Percentiles rank a stretch among this genome's conserved stretches.
phyloP scores from a whole-genome alignment of 2,888 invertebrate genomes.

The Drosophila glabriapex region DNA sequence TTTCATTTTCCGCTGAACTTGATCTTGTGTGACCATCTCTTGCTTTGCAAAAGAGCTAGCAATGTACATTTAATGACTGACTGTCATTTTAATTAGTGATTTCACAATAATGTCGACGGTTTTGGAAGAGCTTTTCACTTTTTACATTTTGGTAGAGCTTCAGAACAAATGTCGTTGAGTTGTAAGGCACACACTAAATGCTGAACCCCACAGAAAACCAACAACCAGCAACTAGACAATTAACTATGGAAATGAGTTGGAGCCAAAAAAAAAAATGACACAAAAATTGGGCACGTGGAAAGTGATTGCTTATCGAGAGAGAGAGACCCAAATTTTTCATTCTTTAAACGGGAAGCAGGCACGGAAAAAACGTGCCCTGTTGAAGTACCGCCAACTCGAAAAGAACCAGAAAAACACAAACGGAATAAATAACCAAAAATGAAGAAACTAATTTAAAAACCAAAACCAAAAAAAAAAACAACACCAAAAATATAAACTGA shows the following conservation, averaged over 20 bases:
- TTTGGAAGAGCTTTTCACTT: constrained; percentile 56
- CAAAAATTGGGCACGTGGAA: constrained; percentile 71
- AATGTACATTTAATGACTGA: background rate
- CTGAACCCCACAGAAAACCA: constrained; percentile 7
- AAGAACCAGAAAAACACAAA: constrained; percentile 9
- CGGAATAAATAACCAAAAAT: constrained; percentile 24
- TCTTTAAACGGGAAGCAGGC: constrained; percentile 15
- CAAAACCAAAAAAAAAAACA: constrained; percentile 28
- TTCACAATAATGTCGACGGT: constrained; percentile 8
- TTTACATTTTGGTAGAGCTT: constrained; percentile 18
- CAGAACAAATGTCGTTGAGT: constrained; percentile 27
- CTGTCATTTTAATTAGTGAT: constrained; percentile 17
- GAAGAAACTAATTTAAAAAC: constrained; percentile 50
- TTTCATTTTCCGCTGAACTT: constrained; percentile 21
- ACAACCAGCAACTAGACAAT: constrained; percentile 45
- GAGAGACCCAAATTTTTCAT: constrained; percentile 34
- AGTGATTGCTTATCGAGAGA: constrained; percentile 58
- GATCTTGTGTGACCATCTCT: background rate
- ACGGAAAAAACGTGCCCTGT: constrained; percentile 30
- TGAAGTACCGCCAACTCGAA: constrained; percentile 11
- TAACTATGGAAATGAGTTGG: constrained; percentile 67
- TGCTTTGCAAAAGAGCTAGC: constrained; percentile 5
- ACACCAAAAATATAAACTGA: constrained; percentile 32
- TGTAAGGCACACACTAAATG: constrained; percentile 6
- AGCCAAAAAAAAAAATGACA: background rate